A percentile compares a stretch with the other conserved stretches of the same genome.
Evolutionary conservation across 2,888 invertebrate species (phyloP).

Genomic region (Euphydryas editha): DNA sequence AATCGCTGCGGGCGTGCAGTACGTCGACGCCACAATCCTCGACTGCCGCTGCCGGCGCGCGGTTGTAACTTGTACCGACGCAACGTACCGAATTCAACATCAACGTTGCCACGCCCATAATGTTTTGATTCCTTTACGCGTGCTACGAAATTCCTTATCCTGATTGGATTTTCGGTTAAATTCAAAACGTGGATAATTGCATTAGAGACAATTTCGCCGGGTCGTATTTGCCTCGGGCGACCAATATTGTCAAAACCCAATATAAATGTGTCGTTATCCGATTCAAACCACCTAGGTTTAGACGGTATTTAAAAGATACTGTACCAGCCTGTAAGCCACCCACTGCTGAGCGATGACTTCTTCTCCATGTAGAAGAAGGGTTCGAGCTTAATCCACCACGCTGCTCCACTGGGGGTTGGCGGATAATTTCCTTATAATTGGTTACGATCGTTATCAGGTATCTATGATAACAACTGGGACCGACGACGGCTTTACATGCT

Average conservation of each 20-base stretch:
- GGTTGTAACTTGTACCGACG: constrained; percentile 32
- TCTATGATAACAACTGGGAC: too few species aligned
- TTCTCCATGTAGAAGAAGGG: too few species aligned
- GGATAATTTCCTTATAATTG: too few species aligned
- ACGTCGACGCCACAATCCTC: constrained; percentile 47
- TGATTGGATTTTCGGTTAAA: constrained; percentile 30
- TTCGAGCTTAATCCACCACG: too few species aligned
- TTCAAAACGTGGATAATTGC: constrained; percentile 30
- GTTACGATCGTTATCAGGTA: too few species aligned
- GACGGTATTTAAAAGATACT: background rate
- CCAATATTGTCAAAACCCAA: background rate
- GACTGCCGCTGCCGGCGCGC: constrained; percentile 50
- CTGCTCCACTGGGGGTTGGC: too few species aligned
- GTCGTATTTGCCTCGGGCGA: background rate
- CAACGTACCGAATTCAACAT: constrained; percentile 38
- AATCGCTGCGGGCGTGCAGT: constrained; percentile 48
- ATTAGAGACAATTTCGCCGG: constrained; percentile 24
- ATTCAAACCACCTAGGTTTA: background rate
- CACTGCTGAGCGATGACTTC: too few species aligned
- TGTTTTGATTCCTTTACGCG: constrained; percentile 57
- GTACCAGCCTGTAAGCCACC: too few species aligned
- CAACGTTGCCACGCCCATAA: constrained; percentile 63
- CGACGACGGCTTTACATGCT: too few species aligned
- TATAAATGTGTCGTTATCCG: background rate
- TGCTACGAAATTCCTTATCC: constrained; percentile 34